Conservation (phyloP, 1,140 invertebrate species). For the Trichonephila inaurata region DNA sequence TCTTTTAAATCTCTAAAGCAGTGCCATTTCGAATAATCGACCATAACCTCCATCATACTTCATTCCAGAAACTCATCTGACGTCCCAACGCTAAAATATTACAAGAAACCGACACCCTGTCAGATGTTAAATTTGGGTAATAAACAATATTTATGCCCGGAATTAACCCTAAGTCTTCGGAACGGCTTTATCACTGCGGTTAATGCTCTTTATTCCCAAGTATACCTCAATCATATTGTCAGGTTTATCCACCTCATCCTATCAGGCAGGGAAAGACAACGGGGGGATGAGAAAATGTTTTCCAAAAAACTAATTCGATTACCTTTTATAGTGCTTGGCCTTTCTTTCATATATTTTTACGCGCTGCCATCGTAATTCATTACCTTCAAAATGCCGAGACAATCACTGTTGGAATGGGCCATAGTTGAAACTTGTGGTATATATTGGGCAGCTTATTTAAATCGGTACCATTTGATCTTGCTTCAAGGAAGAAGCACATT, state of each 20-base stretch:
- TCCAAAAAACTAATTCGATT: slow-evolving; percentile 46
- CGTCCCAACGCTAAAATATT: slow-evolving; percentile 18
- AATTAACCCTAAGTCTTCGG: slow-evolving; percentile 64
- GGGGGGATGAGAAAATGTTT: background rate
- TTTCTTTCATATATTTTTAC: slow-evolving; percentile 21
- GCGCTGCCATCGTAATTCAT: slow-evolving; percentile 31
- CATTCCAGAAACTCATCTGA: slow-evolving; percentile 15
- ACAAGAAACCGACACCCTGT: slow-evolving; percentile 63
- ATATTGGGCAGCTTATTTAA: slow-evolving; percentile 52
- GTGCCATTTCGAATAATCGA: slow-evolving; percentile 9
- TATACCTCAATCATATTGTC: slow-evolving; percentile 54
- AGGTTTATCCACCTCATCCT: slow-evolving; percentile 40
- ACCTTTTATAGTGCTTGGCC: background rate
- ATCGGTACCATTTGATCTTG: slow-evolving; percentile 20
- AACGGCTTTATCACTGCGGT: slow-evolving; percentile 51
- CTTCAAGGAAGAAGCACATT: slow-evolving; percentile 25
- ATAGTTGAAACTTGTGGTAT: background rate
- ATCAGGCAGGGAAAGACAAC: background rate
- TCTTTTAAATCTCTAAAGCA: background rate
- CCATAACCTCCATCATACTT: slow-evolving; percentile 28
- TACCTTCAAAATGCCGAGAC: slow-evolving; percentile 37
- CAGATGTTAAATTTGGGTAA: slow-evolving; percentile 65
- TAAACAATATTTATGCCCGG: slow-evolving; percentile 61
- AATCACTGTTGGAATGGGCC: slow-evolving; percentile 35
- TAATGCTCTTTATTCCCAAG: slow-evolving; percentile 59